Base-by-base conservation (phyloP, 2,888 invertebrate genomes). In the Zaprionus lineosus region DNA sequence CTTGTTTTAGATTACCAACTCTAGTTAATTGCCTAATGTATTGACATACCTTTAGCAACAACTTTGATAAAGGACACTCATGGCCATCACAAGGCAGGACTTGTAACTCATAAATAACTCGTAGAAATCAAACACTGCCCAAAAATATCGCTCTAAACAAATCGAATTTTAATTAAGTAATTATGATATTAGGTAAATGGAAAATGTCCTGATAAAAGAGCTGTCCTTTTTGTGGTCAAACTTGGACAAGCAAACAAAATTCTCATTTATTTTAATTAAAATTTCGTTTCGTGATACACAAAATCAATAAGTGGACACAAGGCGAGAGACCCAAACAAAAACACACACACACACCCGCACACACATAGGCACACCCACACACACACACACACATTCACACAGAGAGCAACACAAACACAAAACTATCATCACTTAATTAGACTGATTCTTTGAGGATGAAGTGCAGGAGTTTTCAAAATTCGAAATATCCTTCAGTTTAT, bases 251-350 rank as follows among this genome's bases (percentile, higher is more conserved):
- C 48, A 26, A 36, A 47, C 73, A 57, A 61, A 33, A 36, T 61
- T 43, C 55, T 57, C 73, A 57, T 66, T 73, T 67, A 50, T 53
- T 47, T 61, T 61, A 61, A 69, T 72, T 67, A 73, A 52, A 52
- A 52, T 66, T 53, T 29, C 12, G 28, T 37, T 18, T 40, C 29
- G 36, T 26, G 19, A 1, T 21, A 34, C n/a, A 37, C 15, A 71
- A 65, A 70, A 59, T 71, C 67, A 71, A 59, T 68, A 71, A 46
- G 8, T 21, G 29, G 8, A 37, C 44, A 40, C 21, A 12, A 44
- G 24, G 37, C 11, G 8, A 7, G 11, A 18, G 11, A 21, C 9
- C 3, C 15, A 11, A 7, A 16, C 8, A 9, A 29, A 8, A 14
- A 3, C 15, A 21, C 5, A 21, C 14, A 4, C n/a, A 28, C 12